These are phyloP conservation scores for Caerostris extrusa DNA, from an alignment of 1,140 invertebrate species.

Conservation along the genomic window DNA sequence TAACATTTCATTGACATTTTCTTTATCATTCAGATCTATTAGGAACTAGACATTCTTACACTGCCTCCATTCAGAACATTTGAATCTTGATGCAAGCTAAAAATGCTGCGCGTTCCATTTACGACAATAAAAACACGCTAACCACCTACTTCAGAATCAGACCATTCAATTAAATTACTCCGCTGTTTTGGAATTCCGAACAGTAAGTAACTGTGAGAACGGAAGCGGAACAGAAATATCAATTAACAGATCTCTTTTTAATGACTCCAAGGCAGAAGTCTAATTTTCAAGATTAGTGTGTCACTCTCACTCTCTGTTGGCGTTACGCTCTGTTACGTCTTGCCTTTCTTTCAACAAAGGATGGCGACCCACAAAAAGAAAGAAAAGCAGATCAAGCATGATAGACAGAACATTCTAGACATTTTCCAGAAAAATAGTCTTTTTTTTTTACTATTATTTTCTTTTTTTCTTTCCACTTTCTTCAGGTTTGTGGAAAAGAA, in stretches of 20 bases:
- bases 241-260: constrained; percentile 69
- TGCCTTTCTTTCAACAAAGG: background rate
- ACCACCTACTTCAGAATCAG: constrained; percentile 64
- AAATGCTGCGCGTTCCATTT: no score
- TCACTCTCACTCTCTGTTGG: constrained; percentile 28
- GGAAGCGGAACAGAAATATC: constrained; percentile 62
- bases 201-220: background rate
- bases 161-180: constrained; percentile 68
- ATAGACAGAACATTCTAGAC: constrained; percentile 24
- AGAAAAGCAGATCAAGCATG: constrained; percentile 21
- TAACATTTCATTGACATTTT: no score
- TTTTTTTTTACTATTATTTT: background rate
- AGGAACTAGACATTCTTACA: no score
- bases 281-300: constrained; percentile 75
- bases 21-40: no score
- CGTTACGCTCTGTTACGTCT: constrained; percentile 24
- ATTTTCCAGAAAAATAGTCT: background rate
- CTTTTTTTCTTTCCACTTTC: background rate
- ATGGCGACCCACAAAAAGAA: background rate
- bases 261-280: constrained; percentile 48
- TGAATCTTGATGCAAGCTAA: no score
- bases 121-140: background rate
- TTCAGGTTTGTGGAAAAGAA: background rate
- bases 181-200: constrained; percentile 47
- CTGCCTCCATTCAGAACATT: no score